A percentile compares a stretch with the other conserved stretches of the same genome.
phyloP scores from a whole-genome alignment of 1,140 invertebrate genomes.

The Drosophila pachea region DNA sequence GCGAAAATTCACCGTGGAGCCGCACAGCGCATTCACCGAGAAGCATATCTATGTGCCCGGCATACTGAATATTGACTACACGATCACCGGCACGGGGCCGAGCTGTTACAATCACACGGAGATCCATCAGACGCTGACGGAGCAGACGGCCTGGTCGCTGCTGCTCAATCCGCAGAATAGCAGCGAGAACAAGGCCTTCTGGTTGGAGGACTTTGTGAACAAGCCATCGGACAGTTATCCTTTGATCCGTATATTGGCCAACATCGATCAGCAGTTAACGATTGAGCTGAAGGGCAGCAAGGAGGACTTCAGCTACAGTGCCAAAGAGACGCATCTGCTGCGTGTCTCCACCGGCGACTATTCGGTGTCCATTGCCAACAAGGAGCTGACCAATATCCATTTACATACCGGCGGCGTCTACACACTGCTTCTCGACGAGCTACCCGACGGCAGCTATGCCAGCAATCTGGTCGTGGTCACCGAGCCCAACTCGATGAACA shows the following conservation, averaged over 20 bases:
- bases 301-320: constrained; percentile 36
- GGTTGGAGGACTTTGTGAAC: constrained; percentile 56
- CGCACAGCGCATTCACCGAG: constrained; percentile 67
- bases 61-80: constrained; percentile 7
- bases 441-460: neutral
- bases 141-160: constrained; percentile 77
- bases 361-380: constrained; percentile 72
- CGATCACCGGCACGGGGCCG: neutral
- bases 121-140: neutral
- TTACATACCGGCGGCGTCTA: constrained; percentile 83
- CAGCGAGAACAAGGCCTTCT: neutral
- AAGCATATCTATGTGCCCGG: constrained; percentile 51
- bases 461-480: constrained; percentile 79
- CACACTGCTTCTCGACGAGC: constrained; percentile 79
- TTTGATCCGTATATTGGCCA: constrained; percentile 54
- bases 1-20: constrained; percentile 50
- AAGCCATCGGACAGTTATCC: constrained; percentile 71
- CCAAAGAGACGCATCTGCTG: constrained; percentile 50
- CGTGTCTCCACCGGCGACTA: constrained; percentile 78
- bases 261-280: constrained; percentile 20
- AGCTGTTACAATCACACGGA: constrained; percentile 18
- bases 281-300: constrained; percentile 50
- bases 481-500: constrained; percentile 85
- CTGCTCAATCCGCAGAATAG: constrained; percentile 73
- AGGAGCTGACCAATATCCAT: constrained; percentile 35